These are phyloP conservation scores for Ips typographus DNA, from an alignment of 1,140 invertebrate species.

Conservation along the genomic window DNA sequence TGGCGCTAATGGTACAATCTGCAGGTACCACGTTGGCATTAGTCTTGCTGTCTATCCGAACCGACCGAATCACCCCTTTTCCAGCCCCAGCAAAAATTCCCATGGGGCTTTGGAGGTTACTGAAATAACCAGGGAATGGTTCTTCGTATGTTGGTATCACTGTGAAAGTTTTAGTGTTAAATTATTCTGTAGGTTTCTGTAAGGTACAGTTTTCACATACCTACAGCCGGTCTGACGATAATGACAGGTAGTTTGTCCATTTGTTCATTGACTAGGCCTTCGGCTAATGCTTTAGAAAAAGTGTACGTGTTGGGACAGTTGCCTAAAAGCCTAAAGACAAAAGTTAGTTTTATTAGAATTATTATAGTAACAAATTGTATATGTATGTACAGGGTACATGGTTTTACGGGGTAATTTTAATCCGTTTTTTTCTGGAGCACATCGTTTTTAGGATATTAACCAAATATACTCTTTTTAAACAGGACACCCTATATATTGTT, in stretches of 20 bases:
- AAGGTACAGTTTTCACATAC: conserved; percentile 27
- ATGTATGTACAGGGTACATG: too few relatives aligned
- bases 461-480: too few relatives aligned
- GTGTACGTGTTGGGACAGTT: conserved; percentile 82
- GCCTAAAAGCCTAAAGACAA: conserved; percentile 31
- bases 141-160: conserved; percentile 68
- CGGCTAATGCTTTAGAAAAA: conserved; percentile 87
- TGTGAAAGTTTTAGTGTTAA: conserved; percentile 6
- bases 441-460: too few relatives aligned
- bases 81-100: conserved; percentile 75
- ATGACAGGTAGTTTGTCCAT: conserved; percentile 41
- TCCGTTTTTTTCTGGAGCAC: too few relatives aligned
- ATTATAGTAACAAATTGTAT: too few relatives aligned
- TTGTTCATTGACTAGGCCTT: conserved; percentile 53
- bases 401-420: too few relatives aligned
- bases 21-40: conserved; percentile 86
- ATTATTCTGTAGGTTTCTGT: neutral
- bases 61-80: conserved; percentile 81
- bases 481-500: too few relatives aligned
- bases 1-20: conserved; percentile 74
- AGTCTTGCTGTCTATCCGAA: conserved; percentile 75
- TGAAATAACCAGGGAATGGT: conserved; percentile 86
- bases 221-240: conserved; percentile 62
- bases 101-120: conserved; percentile 88
- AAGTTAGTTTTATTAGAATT: too few relatives aligned